Conservation (phyloP, 1,140 invertebrate genomes). For the Coelopa frigida region DNA sequence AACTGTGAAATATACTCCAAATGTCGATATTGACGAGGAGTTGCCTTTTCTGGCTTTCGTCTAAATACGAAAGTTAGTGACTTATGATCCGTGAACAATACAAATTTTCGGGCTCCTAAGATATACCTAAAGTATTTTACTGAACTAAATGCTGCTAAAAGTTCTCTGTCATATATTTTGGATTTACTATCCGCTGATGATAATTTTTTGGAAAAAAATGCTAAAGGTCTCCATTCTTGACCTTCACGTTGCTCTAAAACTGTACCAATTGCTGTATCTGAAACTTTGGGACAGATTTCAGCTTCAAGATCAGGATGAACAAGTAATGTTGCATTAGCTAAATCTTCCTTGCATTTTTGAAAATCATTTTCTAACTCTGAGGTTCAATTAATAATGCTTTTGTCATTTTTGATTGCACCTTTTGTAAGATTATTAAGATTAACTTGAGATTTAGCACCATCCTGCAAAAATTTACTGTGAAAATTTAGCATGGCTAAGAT, state of each 20-base stretch:
- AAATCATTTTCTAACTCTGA: constrained; percentile 18
- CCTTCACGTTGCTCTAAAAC: constrained; percentile 16
- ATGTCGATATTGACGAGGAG: constrained; percentile 21
- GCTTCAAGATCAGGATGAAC: constrained; percentile 1
- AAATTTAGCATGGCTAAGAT: constrained; percentile 9
- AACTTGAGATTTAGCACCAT: neutral
- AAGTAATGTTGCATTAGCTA: constrained; percentile 19
- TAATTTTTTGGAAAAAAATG: constrained; percentile 27
- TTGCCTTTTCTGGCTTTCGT: constrained; percentile 5
- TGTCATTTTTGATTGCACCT: constrained; percentile 16
- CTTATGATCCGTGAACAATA: constrained; percentile 44
- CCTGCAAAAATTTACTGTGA: constrained; percentile 3
- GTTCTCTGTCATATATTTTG: constrained; percentile 37
- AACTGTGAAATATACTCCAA: constrained; percentile 44
- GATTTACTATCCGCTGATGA: constrained; percentile 20
- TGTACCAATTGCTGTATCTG: constrained; percentile 19
- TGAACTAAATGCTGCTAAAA: constrained; percentile 30
- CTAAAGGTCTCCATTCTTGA: constrained; percentile 20
- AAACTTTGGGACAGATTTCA: constrained; percentile 12
- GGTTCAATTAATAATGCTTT: constrained; percentile 21
- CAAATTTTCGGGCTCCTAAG: constrained; percentile 30
- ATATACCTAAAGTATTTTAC: constrained; percentile 33
- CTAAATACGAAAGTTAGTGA: constrained; percentile 35
- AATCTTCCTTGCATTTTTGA: constrained; percentile 17
- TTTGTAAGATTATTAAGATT: neutral